phyloP scores from a whole-genome alignment of 2,888 invertebrate genomes.

The Xanthostigma xanthostigma region DNA sequence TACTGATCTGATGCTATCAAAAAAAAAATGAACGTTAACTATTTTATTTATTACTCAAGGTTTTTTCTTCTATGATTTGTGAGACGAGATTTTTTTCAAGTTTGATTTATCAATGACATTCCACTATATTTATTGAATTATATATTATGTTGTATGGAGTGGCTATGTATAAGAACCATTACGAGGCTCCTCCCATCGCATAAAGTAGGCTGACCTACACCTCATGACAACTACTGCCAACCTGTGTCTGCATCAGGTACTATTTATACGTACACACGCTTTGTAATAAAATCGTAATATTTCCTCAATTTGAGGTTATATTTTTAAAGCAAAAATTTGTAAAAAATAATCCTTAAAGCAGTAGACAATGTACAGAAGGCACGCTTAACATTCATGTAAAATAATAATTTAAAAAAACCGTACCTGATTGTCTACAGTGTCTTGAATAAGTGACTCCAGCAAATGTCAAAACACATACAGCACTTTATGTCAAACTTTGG shows the following conservation, averaged over 20 bases:
- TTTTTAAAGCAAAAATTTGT: neutral
- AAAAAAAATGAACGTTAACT: conserved; percentile 1
- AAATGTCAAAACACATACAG: neutral
- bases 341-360: neutral
- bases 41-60: conserved; percentile 5
- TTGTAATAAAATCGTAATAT: neutral
- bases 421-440: conserved; percentile 1
- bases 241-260: conserved; percentile 18
- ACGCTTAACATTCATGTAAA: neutral
- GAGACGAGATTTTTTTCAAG: conserved; percentile 3
- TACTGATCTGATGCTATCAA: conserved; percentile 1
- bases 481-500: neutral
- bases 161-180: conserved; percentile 14
- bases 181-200: conserved; percentile 23
- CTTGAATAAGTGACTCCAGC: neutral
- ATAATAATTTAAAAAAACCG: neutral
- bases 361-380: neutral
- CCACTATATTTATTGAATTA: conserved; percentile 7
- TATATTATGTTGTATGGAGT: conserved; percentile 5
- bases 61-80: conserved; percentile 7
- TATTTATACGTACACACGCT: conserved; percentile 1
- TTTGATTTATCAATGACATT: conserved; percentile 8
- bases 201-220: conserved; percentile 19
- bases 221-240: conserved; percentile 26
- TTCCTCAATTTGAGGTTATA: conserved; percentile 5